A percentile compares a stretch with the other conserved stretches of the same genome.
Conservation (phyloP, 2,797 vertebrate species). For the Pseudochaenichthys georgianus region DNA sequence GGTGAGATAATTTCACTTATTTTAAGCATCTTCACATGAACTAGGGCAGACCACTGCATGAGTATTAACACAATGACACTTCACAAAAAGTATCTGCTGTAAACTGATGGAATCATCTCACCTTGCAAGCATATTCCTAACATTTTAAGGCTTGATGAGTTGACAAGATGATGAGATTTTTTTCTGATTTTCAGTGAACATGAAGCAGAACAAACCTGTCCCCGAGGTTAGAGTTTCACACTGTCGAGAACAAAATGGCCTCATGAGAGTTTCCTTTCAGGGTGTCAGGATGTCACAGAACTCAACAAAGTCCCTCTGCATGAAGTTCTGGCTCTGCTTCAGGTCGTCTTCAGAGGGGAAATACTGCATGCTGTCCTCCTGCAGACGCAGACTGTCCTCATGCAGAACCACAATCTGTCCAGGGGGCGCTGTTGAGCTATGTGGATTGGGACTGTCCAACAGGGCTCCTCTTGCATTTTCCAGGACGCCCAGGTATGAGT, state of each 20-base stretch:
- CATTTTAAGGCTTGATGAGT: conserved; percentile 44
- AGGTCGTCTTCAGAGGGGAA: conserved; percentile 91
- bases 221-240: conserved; percentile 21
- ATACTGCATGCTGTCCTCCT: conserved; percentile 90
- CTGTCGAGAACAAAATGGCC: conserved; percentile 46
- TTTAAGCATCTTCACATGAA: conserved; percentile 15
- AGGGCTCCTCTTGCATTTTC: conserved; percentile 91
- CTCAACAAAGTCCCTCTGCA: conserved; percentile 91
- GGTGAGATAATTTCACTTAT: conserved; percentile 25
- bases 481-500: conserved; percentile 90
- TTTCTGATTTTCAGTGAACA: conserved; percentile 19
- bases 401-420: conserved; percentile 60
- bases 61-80: conserved; percentile 9
- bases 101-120: conserved; percentile 23
- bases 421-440: conserved; percentile 19
- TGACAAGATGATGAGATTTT: conserved; percentile 1
- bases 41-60: conserved; percentile 5
- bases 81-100: conserved; percentile 17
- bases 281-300: conserved; percentile 86
- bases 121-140: conserved; percentile 9
- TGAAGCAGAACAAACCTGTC: conserved; percentile 65
- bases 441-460: conserved; percentile 76
- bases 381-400: conserved; percentile 81
- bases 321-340: conserved; percentile 90
- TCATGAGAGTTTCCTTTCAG: conserved; percentile 60